Evolutionary conservation across 2,888 invertebrate species (phyloP), one percentile per base, ranked within the genome.

Genomic region (Amphiduros pacificus): DNA sequence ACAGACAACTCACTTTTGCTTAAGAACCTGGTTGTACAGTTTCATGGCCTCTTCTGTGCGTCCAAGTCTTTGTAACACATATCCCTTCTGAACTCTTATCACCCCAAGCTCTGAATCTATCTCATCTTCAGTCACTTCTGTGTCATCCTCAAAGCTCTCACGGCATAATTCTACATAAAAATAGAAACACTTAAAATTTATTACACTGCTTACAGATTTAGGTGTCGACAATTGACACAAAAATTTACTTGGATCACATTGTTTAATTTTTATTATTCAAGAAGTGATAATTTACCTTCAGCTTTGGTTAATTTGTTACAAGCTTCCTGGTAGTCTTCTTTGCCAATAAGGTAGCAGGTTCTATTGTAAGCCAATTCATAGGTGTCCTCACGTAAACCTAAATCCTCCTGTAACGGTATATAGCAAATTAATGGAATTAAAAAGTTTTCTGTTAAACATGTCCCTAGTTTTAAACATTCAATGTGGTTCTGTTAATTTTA

Each of bases 291-390:
- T n/a, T 48, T 68, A 84, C 84, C 81, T 79, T 96, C 95, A 9
- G 95, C 92, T 59, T 87, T 85, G 71, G 89, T 88, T 50, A 99
- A 83, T 73, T 91, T 90, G 32, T 89, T 89, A 72, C 93, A 88
- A 0, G 97, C 96, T 71, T 92, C 93, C 5, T 73, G 72, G 48
- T 85, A 83, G 50, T 88, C 85, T 48, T 89, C 90, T 26, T 88
- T 85, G 69, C 90, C 89, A 41, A 93, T 89, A 24, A 91, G 84
- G 26, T 88, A 87, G 74, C 95, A 95, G 4, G 95, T 94, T 40
- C 89, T 88, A 77, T 99, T 99, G 82, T 94, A 99, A 28, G 90
- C 88, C 65, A 95, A 85, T 82, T 99, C 98, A 80, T 95, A 98
- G 0, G 94, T 92, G 60, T 89, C 89, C 29, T 71, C 69, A 11